Evolutionary conservation across 2,888 invertebrate species (phyloP).

Genomic region (Drosophila silvestris): DNA sequence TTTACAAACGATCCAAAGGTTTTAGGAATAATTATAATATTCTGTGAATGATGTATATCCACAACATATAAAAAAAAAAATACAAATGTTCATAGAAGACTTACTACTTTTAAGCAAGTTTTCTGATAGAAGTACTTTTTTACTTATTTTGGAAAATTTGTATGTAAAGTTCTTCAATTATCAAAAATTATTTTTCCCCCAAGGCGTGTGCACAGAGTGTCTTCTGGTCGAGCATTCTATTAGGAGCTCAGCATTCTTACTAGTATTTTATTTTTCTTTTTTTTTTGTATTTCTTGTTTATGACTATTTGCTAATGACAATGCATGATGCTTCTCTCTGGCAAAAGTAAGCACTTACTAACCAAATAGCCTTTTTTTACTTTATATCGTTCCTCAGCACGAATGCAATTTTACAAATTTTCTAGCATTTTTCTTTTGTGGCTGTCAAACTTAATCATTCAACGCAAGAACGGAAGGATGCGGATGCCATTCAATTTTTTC

Average conservation of each 20-base stretch:
- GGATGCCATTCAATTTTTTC: slow-evolving; percentile 20
- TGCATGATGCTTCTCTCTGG: slow-evolving; percentile 30
- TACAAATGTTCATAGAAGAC: neutral
- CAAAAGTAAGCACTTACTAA: slow-evolving; percentile 16
- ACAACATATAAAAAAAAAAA: too few species aligned
- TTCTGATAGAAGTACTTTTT: neutral
- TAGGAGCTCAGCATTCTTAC: slow-evolving; percentile 1
- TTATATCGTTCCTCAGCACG: neutral
- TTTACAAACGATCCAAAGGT: neutral
- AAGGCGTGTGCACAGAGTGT: neutral
- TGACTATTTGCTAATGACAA: slow-evolving; percentile 51
- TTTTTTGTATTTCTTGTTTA: slow-evolving; percentile 44
- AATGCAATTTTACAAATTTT: slow-evolving; percentile 15
- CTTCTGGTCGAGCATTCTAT: neutral
- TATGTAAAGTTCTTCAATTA: neutral
- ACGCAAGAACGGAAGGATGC: slow-evolving; percentile 67
- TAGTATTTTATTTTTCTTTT: slow-evolving; percentile 16
- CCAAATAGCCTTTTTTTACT: slow-evolving; percentile 16
- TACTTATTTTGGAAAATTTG: neutral
- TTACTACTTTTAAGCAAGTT: neutral
- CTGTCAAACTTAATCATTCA: slow-evolving; percentile 42
- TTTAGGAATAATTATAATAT: too few species aligned
- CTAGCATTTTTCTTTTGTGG: slow-evolving; percentile 8
- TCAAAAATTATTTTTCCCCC: neutral
- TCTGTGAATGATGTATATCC: too few species aligned